These are phyloP conservation scores for Calameuta idolon DNA, from an alignment of 2,888 invertebrate species.

Conservation along the genomic window DNA sequence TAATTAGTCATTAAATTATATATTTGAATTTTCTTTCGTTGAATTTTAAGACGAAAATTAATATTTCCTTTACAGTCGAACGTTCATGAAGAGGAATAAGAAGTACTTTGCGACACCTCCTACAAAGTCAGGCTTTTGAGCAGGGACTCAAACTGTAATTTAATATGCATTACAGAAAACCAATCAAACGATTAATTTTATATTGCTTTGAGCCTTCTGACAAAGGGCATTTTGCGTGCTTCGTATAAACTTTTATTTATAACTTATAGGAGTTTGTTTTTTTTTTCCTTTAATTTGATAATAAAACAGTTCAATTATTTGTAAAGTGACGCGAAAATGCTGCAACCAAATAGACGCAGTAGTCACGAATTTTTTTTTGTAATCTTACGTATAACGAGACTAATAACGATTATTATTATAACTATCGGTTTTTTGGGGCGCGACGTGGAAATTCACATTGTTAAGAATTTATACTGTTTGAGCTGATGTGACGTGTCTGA, in stretches of 20 bases:
- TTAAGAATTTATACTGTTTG: not conserved
- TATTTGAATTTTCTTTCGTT: not conserved
- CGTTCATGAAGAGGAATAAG: constrained; percentile 59
- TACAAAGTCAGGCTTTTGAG: constrained; percentile 43
- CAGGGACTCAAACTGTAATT: not conserved
- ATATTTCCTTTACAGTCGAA: constrained; percentile 45
- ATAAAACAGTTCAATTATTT: not conserved
- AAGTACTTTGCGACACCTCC: constrained; percentile 64
- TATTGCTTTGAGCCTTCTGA: not conserved
- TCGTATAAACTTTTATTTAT: constrained; percentile 10
- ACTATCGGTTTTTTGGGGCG: not conserved
- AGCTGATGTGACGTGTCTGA: not conserved
- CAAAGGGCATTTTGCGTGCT: not conserved
- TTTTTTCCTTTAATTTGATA: constrained; percentile 12
- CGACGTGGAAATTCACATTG: not conserved
- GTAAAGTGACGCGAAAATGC: not conserved
- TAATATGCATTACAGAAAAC: not conserved
- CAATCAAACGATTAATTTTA: not conserved
- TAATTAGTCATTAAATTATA: not conserved
- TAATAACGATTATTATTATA: not conserved
- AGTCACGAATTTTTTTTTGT: constrained; percentile 16
- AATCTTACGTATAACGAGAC: constrained; percentile 20
- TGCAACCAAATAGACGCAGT: constrained; percentile 15
- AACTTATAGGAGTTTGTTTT: constrained; percentile 24
- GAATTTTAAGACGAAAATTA: not conserved